phyloP scores from a whole-genome alignment of 2,113 vertebrate species.

The Poecilia latipinna region DNA sequence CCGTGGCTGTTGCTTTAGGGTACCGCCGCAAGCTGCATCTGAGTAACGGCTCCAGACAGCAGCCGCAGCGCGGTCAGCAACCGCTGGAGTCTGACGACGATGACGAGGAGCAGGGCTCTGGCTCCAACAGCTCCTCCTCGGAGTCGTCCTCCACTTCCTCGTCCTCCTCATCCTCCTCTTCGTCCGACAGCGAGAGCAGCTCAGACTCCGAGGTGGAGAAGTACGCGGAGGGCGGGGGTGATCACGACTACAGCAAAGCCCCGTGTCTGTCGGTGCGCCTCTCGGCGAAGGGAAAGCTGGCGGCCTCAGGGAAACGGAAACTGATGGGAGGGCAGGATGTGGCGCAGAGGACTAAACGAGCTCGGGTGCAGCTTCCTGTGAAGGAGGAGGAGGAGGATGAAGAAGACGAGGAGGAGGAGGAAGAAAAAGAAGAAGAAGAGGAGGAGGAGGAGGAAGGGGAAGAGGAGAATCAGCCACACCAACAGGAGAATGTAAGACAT shows the following conservation, averaged over 20 bases:
- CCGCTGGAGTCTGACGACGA: constrained; percentile 70
- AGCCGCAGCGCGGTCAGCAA: constrained; percentile 68
- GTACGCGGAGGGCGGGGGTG: constrained; percentile 89
- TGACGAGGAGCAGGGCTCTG: constrained; percentile 73
- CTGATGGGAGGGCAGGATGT: constrained; percentile 76
- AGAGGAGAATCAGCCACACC: constrained; percentile 43
- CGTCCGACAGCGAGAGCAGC: constrained; percentile 80
- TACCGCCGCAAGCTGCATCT: constrained; percentile 73
- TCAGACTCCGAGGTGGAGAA: constrained; percentile 87
- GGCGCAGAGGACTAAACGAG: constrained; percentile 75
- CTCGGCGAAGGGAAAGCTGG: constrained; percentile 78
- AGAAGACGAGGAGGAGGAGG: constrained; percentile 76
- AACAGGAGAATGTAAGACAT: constrained; percentile 59
- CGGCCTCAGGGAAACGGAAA: constrained; percentile 72
- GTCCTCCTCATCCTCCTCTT: constrained; percentile 86
- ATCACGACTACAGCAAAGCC: constrained; percentile 98
- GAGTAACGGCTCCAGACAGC: constrained; percentile 83
- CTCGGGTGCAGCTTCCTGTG: constrained; percentile 60
- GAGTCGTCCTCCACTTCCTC: constrained; percentile 75
- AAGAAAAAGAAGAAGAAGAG: constrained; percentile 65
- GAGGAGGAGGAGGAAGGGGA: constrained; percentile 28
- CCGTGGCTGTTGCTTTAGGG: constrained; percentile 46
- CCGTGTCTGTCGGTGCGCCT: constrained; percentile 82
- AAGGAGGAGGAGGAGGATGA: constrained; percentile 71
- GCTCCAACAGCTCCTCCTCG: constrained; percentile 74